Percentiles rank a stretch among this genome's conserved stretches.
Conservation (phyloP, 2,113 vertebrate genomes). For the Ciconia maguari region DNA sequence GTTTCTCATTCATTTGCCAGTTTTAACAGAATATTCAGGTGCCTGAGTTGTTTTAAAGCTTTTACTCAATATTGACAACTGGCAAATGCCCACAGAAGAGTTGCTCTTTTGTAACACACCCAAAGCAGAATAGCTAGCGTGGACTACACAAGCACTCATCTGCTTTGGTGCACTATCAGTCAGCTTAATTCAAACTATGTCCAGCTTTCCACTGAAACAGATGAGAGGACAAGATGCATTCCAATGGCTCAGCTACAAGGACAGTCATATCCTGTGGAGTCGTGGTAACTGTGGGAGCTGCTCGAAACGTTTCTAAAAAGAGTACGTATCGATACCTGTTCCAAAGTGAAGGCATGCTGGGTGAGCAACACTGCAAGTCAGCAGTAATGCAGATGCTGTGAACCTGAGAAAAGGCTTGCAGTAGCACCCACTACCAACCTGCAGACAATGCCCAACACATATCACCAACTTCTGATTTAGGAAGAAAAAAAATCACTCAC, state of each 20-base stretch:
- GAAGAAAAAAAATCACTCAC: conserved; percentile 69
- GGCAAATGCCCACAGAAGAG: neutral
- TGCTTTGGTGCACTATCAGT: neutral
- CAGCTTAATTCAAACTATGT: neutral
- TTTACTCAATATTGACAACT: neutral
- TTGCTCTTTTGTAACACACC: neutral
- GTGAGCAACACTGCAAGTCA: neutral
- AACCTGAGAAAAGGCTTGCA: neutral
- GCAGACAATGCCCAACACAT: neutral
- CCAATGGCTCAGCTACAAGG: neutral
- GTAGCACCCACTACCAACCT: neutral
- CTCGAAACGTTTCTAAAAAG: neutral
- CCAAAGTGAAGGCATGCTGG: neutral
- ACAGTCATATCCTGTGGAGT: neutral
- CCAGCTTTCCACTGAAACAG: neutral
- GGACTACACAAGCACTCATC: neutral
- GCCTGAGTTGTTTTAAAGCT: neutral
- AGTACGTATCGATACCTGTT: neutral
- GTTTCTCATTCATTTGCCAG: neutral
- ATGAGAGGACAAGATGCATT: neutral
- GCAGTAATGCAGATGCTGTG: neutral
- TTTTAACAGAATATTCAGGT: neutral
- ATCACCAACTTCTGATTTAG: neutral
- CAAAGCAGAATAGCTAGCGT: neutral
- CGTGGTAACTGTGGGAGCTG: neutral